Conservation (phyloP, 1,140 invertebrate genomes). For the Leptoteleia sp. region DNA sequence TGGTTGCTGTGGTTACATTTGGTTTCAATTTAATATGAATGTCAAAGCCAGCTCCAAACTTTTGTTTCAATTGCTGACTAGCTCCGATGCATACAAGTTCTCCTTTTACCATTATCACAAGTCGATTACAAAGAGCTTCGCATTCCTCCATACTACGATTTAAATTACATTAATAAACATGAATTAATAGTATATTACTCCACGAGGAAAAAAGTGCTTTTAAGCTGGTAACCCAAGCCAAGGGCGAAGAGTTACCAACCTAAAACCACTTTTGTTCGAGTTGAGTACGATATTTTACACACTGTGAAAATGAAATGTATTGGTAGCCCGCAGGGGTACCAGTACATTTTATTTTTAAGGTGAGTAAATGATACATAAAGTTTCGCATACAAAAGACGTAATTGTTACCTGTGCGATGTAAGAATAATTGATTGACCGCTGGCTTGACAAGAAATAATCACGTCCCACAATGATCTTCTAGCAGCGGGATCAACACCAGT, state of each 20-base stretch:
- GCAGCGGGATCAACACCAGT: conserved; percentile 92
- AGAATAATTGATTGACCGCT: conserved; percentile 87
- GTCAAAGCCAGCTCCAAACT: conserved; percentile 82
- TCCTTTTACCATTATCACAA: conserved; percentile 95
- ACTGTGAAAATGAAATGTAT: no score
- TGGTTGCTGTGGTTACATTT: conserved; percentile 52
- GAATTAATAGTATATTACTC: no score
- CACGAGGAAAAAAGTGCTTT: no score
- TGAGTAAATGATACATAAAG: no score
- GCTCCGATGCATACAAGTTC: conserved; percentile 87
- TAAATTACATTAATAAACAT: conserved; percentile 6
- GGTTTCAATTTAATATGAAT: conserved; percentile 78
- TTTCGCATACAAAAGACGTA: no score
- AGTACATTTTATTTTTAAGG: no score
- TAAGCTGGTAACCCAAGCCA: no score
- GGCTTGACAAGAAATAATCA: conserved; percentile 83
- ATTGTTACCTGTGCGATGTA: conserved; percentile 80
- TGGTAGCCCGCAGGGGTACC: no score
- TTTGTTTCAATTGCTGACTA: conserved; percentile 85
- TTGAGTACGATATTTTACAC: no score
- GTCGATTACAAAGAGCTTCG: conserved; percentile 91
- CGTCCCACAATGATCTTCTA: conserved; percentile 89
- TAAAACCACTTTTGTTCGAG: no score
- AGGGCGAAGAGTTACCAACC: no score
- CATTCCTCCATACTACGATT: conserved; percentile 92